Conservation (phyloP, 2,888 invertebrate genomes). For the Lycaena phlaeas region DNA sequence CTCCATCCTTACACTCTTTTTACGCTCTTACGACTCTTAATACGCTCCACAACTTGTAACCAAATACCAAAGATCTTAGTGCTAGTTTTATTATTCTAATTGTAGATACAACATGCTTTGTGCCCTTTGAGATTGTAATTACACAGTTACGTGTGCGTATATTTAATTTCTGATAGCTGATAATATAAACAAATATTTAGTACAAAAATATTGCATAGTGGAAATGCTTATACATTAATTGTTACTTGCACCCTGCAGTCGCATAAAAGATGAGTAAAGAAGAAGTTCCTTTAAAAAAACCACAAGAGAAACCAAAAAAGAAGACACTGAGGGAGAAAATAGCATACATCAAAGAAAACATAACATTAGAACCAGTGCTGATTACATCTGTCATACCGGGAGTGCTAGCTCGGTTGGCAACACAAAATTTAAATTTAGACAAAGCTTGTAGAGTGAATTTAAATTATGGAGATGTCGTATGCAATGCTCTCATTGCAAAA, state of each 20-base stretch:
- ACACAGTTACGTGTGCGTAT: slow-evolving; percentile 4
- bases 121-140: background rate
- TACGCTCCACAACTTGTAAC: no score
- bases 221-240: slow-evolving; percentile 9
- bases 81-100: no score
- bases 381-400: slow-evolving; percentile 76
- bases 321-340: slow-evolving; percentile 56
- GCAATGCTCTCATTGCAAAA: slow-evolving; percentile 80
- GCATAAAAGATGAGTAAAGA: slow-evolving; percentile 35
- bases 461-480: slow-evolving; percentile 77
- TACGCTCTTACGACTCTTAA: no score
- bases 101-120: no score
- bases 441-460: slow-evolving; percentile 89
- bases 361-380: slow-evolving; percentile 78
- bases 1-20: no score
- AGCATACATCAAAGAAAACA: slow-evolving; percentile 62
- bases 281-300: slow-evolving; percentile 39
- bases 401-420: slow-evolving; percentile 79
- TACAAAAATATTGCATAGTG: slow-evolving; percentile 4
- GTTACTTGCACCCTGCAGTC: slow-evolving; percentile 6
- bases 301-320: slow-evolving; percentile 27
- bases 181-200: slow-evolving; percentile 16
- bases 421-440: slow-evolving; percentile 87
- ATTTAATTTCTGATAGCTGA: slow-evolving; percentile 15
- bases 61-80: no score